phyloP scores from a whole-genome alignment of 1,140 invertebrate species.

The Telenomus remus region DNA sequence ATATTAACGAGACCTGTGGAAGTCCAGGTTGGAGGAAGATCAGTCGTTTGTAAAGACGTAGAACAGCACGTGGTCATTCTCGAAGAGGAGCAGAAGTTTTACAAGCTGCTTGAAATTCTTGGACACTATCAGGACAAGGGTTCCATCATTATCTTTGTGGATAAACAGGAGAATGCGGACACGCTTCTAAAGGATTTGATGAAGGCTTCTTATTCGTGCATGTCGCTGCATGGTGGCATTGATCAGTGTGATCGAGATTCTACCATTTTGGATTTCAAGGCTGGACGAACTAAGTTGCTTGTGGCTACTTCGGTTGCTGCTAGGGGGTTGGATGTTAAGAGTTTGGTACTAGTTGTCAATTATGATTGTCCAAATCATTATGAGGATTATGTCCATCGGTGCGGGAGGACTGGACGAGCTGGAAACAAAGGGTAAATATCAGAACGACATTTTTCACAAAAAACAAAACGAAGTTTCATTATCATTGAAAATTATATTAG shows the following conservation, averaged over 20 bases:
- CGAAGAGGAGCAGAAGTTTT: constrained; percentile 98
- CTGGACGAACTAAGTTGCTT: constrained; percentile 88
- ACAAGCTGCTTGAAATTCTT: constrained; percentile 96
- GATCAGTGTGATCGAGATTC: constrained; percentile 99
- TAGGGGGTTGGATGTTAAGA: constrained; percentile 97
- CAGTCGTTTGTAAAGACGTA: constrained; percentile 98
- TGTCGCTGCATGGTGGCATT: constrained; percentile 98
- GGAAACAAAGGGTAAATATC: constrained; percentile 96
- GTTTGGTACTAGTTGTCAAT: constrained; percentile 98
- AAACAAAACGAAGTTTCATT: no score
- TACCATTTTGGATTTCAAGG: constrained; percentile 98
- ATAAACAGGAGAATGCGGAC: constrained; percentile 99
- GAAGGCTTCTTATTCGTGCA: constrained; percentile 96
- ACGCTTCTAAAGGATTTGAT: constrained; percentile 95
- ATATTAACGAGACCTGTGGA: constrained; percentile 97
- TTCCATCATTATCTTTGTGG: constrained; percentile 97
- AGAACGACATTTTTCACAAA: no score
- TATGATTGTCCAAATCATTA: constrained; percentile 99
- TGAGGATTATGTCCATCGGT: constrained; percentile 99
- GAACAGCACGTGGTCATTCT: constrained; percentile 95
- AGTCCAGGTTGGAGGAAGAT: constrained; percentile 97
- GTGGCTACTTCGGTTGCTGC: constrained; percentile 98
- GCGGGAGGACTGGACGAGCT: constrained; percentile 93
- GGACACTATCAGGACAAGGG: constrained; percentile 96
- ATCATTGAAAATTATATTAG: no score